Conservation (phyloP, 2,888 invertebrate genomes). For the Melanostoma mellinum region DNA sequence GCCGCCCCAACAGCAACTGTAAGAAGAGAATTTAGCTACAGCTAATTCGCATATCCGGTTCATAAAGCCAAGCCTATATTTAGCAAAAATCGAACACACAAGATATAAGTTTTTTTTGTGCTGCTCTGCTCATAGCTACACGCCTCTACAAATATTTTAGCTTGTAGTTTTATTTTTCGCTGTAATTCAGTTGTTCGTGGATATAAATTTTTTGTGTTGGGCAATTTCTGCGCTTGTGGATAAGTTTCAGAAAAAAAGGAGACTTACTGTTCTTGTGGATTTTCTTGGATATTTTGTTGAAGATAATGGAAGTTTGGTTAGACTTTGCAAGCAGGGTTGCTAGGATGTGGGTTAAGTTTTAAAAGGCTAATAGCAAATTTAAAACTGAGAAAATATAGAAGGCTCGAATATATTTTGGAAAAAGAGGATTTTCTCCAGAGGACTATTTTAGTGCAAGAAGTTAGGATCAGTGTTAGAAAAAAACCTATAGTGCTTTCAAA, state of each 20-base stretch:
- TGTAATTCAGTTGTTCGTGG: constrained; percentile 41
- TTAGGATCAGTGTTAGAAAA: too few relatives aligned
- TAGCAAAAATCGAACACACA: constrained; percentile 61
- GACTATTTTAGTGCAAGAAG: too few relatives aligned
- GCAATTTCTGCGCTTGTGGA: constrained; percentile 43
- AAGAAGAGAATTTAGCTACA: constrained; percentile 54
- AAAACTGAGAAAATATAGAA: too few relatives aligned
- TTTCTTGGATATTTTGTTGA: constrained; percentile 54
- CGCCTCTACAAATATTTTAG: constrained; percentile 58
- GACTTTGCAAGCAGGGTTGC: too few relatives aligned
- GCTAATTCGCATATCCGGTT: constrained; percentile 72
- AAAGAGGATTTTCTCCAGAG: too few relatives aligned
- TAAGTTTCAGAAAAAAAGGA: constrained; percentile 28
- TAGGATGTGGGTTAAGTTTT: too few relatives aligned
- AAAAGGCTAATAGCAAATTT: too few relatives aligned
- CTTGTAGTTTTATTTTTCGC: constrained; percentile 41
- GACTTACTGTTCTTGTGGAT: constrained; percentile 17
- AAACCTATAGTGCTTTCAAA: too few relatives aligned
- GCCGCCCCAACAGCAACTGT: constrained; percentile 59
- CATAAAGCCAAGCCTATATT: constrained; percentile 71
- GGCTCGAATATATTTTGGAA: too few relatives aligned
- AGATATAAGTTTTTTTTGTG: constrained; percentile 28
- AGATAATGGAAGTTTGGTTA: constrained; percentile 1
- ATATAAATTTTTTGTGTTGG: constrained; percentile 14
- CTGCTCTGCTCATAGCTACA: constrained; percentile 5